These are phyloP conservation scores for Sebastes trivittatus DNA, from an alignment of 2,797 vertebrate species.

Conservation along the genomic window DNA sequence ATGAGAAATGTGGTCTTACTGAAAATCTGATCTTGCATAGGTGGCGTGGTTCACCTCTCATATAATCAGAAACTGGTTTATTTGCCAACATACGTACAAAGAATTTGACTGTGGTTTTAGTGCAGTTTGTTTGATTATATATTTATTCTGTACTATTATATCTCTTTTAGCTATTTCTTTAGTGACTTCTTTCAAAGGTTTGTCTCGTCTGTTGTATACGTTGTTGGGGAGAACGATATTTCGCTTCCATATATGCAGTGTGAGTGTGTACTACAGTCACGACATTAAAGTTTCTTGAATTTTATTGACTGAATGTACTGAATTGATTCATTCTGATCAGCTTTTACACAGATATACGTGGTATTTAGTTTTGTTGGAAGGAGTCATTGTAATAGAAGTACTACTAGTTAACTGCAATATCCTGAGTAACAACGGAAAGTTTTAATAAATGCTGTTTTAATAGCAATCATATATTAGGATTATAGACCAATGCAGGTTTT, in stretches of 20 bases:
- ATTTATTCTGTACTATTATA: accelerated
- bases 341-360: background rate
- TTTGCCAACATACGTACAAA: no score
- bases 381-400: background rate
- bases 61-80: background rate
- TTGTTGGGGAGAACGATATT: no score
- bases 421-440: no score
- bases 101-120: background rate
- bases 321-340: no score
- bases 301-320: background rate
- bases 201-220: no score
- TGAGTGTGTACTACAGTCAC: no score
- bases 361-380: background rate
- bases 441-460: background rate
- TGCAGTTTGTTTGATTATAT: background rate
- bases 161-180: no score
- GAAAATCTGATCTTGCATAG: background rate
- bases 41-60: background rate
- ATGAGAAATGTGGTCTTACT: background rate
- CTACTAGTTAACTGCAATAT: background rate
- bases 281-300: background rate
- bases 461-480: background rate
- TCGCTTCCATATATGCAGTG: no score
- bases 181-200: no score
- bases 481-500: background rate